Evolutionary conservation across 2,797 vertebrate species (phyloP).

Genomic region (Halcyon badia): DNA sequence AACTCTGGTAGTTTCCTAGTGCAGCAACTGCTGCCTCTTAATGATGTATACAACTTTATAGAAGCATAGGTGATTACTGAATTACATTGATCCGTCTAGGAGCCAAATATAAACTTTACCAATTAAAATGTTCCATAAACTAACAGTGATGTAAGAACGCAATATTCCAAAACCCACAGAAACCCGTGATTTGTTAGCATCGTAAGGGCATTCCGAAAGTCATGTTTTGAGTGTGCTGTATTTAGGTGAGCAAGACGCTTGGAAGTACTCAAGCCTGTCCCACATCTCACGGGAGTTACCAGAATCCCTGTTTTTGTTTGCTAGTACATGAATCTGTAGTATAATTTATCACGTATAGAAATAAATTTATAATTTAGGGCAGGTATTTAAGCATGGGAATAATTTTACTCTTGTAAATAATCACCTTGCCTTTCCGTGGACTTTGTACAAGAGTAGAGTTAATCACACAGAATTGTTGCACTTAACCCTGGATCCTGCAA

Average conservation of each 20-base stretch:
- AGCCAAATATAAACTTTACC: not conserved
- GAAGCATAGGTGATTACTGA: not conserved
- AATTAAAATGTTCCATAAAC: not conserved
- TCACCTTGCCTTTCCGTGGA: conserved; percentile 32
- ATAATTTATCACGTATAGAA: conserved; percentile 15
- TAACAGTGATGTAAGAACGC: not conserved
- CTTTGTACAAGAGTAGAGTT: conserved; percentile 31
- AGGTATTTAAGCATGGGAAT: conserved; percentile 35
- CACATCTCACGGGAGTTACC: not conserved
- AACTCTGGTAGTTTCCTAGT: not conserved
- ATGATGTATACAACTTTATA: not conserved
- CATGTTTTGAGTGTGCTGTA: not conserved
- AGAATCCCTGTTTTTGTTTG: not conserved
- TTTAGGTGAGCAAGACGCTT: not conserved
- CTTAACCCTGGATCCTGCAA: conserved; percentile 47
- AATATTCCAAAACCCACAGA: not conserved
- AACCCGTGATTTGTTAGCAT: not conserved
- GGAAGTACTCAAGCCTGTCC: not conserved
- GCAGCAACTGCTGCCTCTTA: not conserved
- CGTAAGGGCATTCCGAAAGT: not conserved
- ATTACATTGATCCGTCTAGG: not conserved
- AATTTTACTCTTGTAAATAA: conserved; percentile 48
- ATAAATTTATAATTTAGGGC: not conserved
- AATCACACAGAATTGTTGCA: conserved; percentile 26
- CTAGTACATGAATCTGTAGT: not conserved